Evolutionary conservation across 1,140 invertebrate genomes (phyloP).

Genomic region (Lysiphlebus fabarum): DNA sequence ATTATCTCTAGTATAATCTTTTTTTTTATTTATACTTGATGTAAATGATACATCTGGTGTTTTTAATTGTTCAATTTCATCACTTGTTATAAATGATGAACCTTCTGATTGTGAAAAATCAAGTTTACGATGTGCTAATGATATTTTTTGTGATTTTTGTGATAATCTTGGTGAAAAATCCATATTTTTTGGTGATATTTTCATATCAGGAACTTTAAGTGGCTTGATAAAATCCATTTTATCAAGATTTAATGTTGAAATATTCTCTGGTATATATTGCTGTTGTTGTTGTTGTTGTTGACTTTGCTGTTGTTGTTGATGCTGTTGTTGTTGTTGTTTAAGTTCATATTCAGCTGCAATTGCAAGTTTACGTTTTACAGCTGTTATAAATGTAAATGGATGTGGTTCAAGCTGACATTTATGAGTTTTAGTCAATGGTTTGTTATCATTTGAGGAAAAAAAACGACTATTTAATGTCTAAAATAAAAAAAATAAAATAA

Average conservation of each 20-base stretch:
- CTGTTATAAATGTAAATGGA: slow-evolving; percentile 52
- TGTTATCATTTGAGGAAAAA: not conserved
- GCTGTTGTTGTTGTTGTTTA: too few species aligned
- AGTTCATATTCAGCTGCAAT: slow-evolving; percentile 33
- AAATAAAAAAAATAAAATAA: too few species aligned
- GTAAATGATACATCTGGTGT: slow-evolving; percentile 45
- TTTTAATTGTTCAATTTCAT: slow-evolving; percentile 46
- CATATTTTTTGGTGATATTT: slow-evolving; percentile 49
- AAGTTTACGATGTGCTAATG: slow-evolving; percentile 42
- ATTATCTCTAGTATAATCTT: slow-evolving; percentile 40
- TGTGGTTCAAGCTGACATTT: slow-evolving; percentile 41
- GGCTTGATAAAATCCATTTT: slow-evolving; percentile 50
- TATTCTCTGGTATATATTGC: slow-evolving; percentile 11
- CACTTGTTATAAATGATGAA: slow-evolving; percentile 42
- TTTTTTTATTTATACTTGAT: slow-evolving; percentile 44
- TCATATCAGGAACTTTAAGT: slow-evolving; percentile 48
- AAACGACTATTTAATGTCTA: too few species aligned
- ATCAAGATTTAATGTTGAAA: slow-evolving; percentile 9
- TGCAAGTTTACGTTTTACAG: slow-evolving; percentile 48
- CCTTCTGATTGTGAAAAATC: slow-evolving; percentile 44
- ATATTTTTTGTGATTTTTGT: slow-evolving; percentile 29
- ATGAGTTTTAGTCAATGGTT: not conserved
- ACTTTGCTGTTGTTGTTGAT: not conserved
- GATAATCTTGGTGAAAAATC: slow-evolving; percentile 42
- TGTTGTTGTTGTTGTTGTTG: not conserved